Evolutionary conservation across 2,888 invertebrate species (phyloP), one percentile per base, ranked within the genome.

Genomic region (Diarsia rubi): DNA sequence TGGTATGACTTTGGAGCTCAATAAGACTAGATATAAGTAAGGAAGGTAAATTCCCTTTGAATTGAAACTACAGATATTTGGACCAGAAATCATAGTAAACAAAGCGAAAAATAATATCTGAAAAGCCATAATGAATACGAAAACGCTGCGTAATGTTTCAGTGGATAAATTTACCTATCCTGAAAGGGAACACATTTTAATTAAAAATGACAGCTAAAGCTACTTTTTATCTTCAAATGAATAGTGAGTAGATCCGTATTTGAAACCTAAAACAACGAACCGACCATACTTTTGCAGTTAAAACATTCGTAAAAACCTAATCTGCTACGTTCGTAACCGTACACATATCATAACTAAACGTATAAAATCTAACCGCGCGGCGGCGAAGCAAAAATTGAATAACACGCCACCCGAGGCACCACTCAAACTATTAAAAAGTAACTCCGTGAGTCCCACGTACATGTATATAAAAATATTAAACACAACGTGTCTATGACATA

Each of bases 351-450:
- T 59, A 75, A 59, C 78, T 75, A 78, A 81, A 77, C 69, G 45
- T 72, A 82, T 82, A 88, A 84, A 76, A 75, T 62, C 14, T 73
- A 79, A 81, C 79, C 78, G 60, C 67, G 78, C 71, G 59, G 67
- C 78, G 79, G 44, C 16, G 49, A 84, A 90, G 90, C 88, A 93
- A 92, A 92, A 92, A 93, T 92, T 90, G 86, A 92, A 93, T 93
- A 92, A 92, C 86, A 82, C 83, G 54, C 64, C 69, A 70, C 81
- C 82, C 84, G 85, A 76, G 82, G 42, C 86, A 83, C 88, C 93
- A 93, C 93, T 93, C 93, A 91, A 93, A 93, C 93, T 93, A 93
- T 93, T 93, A 93, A 90, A 92, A 92, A 91, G 86, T 89, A 86
- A 83, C 81, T 79, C 78, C 68, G 54, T 74, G 73, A 83, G 64